Conservation (phyloP, 2,888 invertebrate species). For the Agrochola litura region DNA sequence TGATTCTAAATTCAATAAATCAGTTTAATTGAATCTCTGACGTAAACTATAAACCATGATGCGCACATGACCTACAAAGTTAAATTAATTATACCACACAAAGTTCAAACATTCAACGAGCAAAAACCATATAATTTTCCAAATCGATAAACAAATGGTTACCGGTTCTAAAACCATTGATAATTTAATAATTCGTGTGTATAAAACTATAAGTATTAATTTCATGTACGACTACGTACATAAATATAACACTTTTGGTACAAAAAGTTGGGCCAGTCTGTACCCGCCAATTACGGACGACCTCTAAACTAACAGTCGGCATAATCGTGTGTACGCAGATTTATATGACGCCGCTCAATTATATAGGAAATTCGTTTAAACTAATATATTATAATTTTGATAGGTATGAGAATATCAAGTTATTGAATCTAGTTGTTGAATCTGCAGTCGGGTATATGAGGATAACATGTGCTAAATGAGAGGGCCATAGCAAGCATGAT, state of each 20-base stretch:
- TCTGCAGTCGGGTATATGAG: neutral
- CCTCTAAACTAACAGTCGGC: slow-evolving; percentile 62
- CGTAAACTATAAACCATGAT: slow-evolving; percentile 19
- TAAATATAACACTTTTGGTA: slow-evolving; percentile 59
- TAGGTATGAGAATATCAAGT: slow-evolving; percentile 22
- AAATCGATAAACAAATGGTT: slow-evolving; percentile 60
- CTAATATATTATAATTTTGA: slow-evolving; percentile 39
- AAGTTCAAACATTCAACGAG: slow-evolving; percentile 48
- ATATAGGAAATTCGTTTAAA: slow-evolving; percentile 35
- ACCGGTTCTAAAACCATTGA: slow-evolving; percentile 54
- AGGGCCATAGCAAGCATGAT: neutral
- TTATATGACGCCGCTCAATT: slow-evolving; percentile 46
- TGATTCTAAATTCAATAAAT: neutral
- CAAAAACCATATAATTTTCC: slow-evolving; percentile 57
- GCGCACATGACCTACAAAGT: slow-evolving; percentile 43
- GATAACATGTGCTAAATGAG: neutral
- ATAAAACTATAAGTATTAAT: slow-evolving; percentile 60
- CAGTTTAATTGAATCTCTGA: slow-evolving; percentile 9
- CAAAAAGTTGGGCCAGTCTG: slow-evolving; percentile 48
- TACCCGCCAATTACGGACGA: slow-evolving; percentile 68
- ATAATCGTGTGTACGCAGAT: slow-evolving; percentile 38
- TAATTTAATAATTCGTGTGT: slow-evolving; percentile 58
- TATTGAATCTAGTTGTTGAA: neutral
- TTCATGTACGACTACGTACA: slow-evolving; percentile 41
- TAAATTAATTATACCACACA: slow-evolving; percentile 36